Base-by-base conservation (phyloP, 2,113 vertebrate species). In the Boleophthalmus pectinirostris region DNA sequence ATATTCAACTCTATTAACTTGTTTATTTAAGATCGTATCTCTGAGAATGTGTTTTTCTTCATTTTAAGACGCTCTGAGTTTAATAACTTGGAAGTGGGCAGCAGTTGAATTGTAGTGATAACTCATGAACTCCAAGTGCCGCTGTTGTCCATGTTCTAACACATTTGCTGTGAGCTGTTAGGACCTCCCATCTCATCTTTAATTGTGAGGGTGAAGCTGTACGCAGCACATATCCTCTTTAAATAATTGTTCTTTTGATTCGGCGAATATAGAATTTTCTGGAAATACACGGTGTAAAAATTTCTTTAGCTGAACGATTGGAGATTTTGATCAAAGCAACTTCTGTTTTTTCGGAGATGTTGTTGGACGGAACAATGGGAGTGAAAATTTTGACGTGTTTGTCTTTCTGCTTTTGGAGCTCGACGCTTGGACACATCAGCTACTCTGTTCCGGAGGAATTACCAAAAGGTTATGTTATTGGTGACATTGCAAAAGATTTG, bases 401-500 rank as follows among this genome's bases (percentile, higher is more conserved):
- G n/a, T 85, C 66, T 35, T 24, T 85, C 3, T 15, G 85, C 20
- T 78, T 21, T 7, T 16, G 83, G 20, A 5, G 54, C n/a, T 0
- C 58, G 23, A 75, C 70, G 46, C 66, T 65, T 53, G 83, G 79
- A 35, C 77, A 88, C 29, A 82, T 86, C 77, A 88, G 79, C 23
- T 92, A 84, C 73, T 87, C 89, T 1, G 72, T 94, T 45, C 54
- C 82, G 2, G 93, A 93, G 58, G 93, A 93, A 82, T 87, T 73
- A 75, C 81, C 88, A 46, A 87, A 80, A 61, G 93, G 93, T 8
- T 91, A 88, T 67, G 75, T 92, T 63, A 92, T 96, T 67, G 87
- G 90, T 13, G 92, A 92, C 75, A 76, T 94, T 38, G 88, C 79
- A n/a, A 89, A 75, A 25, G 93, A 94, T 82, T 68, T 94, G 43